Conservation (phyloP, 1,140 invertebrate genomes). For the Dreissena rostriformis region DNA sequence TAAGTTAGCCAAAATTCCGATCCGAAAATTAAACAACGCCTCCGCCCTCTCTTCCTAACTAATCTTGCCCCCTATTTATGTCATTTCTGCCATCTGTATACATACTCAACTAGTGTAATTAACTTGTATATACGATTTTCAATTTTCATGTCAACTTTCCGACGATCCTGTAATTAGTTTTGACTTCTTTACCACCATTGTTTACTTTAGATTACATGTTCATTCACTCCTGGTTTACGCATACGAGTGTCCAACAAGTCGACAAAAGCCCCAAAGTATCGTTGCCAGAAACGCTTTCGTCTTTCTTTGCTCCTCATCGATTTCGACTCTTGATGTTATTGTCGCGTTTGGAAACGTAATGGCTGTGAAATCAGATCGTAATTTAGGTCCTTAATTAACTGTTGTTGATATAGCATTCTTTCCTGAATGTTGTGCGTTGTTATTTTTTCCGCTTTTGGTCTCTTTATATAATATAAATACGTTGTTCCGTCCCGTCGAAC, state of each 20-base stretch:
- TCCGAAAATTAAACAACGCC: background rate
- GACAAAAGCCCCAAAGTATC: background rate
- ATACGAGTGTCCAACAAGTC: background rate
- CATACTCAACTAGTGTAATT: slow-evolving; percentile 1
- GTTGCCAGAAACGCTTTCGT: background rate
- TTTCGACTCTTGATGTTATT: slow-evolving; percentile 8
- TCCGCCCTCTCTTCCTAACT: background rate
- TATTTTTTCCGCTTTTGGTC: too few species aligned
- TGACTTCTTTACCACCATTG: slow-evolving; percentile 36
- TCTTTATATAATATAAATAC: too few species aligned
- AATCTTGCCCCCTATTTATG: background rate
- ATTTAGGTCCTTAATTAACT: too few species aligned
- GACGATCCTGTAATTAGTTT: slow-evolving; percentile 36
- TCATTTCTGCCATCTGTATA: background rate
- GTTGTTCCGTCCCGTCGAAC: too few species aligned
- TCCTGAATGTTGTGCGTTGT: too few species aligned
- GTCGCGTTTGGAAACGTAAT: slow-evolving; percentile 4
- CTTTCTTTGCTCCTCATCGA: background rate
- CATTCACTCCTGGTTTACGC: background rate
- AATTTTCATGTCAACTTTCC: slow-evolving; percentile 46
- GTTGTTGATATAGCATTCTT: too few species aligned
- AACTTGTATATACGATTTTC: slow-evolving; percentile 34
- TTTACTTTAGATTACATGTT: slow-evolving; percentile 9
- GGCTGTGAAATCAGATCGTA: background rate
- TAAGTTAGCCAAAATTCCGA: too few species aligned